These are phyloP conservation scores for Agrypnus murinus DNA, from an alignment of 2,888 invertebrate genomes.

Conservation along the genomic window DNA sequence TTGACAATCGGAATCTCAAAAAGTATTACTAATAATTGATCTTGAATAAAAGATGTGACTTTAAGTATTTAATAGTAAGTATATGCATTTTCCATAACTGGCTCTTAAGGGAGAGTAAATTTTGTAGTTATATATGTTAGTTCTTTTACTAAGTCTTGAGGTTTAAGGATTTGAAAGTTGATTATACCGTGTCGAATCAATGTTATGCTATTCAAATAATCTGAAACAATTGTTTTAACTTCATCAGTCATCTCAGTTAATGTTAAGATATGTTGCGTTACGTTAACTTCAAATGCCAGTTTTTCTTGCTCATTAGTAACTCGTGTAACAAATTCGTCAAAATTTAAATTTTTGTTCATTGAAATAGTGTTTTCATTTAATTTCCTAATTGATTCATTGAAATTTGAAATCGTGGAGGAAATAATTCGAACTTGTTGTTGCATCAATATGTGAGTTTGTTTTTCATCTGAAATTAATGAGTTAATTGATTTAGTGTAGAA, in stretches of 20 bases:
- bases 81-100: background rate
- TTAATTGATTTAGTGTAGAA: background rate
- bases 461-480: background rate
- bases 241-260: background rate
- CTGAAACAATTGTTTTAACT: background rate
- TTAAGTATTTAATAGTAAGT: background rate
- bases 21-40: background rate
- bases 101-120: constrained; percentile 14
- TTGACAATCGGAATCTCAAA: background rate
- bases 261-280: constrained; percentile 6
- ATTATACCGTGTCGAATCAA: background rate
- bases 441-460: background rate
- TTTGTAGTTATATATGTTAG: background rate
- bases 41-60: background rate
- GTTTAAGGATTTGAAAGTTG: background rate
- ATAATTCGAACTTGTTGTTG: background rate
- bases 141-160: background rate
- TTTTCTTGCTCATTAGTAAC: background rate
- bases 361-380: background rate
- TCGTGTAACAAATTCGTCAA: background rate
- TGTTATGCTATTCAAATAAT: background rate
- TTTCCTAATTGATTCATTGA: background rate
- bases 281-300: background rate
- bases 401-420: background rate
- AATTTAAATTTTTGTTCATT: background rate